Evolutionary conservation across 1,140 invertebrate genomes (phyloP), one percentile per base, ranked within the genome.

Genomic region (Sminthurides bifidus): DNA sequence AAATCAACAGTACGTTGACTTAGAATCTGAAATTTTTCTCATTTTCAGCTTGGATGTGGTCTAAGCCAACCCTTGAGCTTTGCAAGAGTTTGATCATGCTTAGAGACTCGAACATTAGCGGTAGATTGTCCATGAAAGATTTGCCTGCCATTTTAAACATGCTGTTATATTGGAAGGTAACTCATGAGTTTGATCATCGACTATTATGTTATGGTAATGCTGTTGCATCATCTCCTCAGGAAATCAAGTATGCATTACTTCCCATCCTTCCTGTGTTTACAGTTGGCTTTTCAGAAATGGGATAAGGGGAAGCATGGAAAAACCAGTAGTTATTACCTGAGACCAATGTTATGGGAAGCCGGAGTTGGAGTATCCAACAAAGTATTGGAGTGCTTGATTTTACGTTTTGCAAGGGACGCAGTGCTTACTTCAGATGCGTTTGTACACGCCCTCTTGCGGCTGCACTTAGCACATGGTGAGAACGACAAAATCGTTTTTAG

Each of bases 311-410:
- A 75, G 54, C 70, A 69, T 63, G 73, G 73, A 3, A 80, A 79
- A 72, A 79, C 79, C 1, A 79, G 76, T 40, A 79, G 79, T 58
- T 83, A 81, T 67, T 74, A 78, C 63, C 68, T 83, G 58, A 71
- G 82, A 63, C 73, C 75, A 23, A 71, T 82, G 51, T 70, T 83
- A 46, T 80, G 79, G 77, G 81, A 81, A 70, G 77, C 80, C 24
- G 81, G 81, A 51, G 75, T 80, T 50, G 78, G 79, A 3, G 81
- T 81, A 6, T 80, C 77, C 65, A 84, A 84, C 69, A 84, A 84
- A 74, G 82, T 84, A 52, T 70, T 84, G 45, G 82, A 84, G 74
- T 81, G 81, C 69, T 68, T 83, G 17, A 79, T 83, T 38, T 69
- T 83, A 29, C 68, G 82, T 58, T 83, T 81, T 72, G 75, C 81